Evolutionary conservation across 1,140 invertebrate species (phyloP).

Genomic region (Solen grandis): DNA sequence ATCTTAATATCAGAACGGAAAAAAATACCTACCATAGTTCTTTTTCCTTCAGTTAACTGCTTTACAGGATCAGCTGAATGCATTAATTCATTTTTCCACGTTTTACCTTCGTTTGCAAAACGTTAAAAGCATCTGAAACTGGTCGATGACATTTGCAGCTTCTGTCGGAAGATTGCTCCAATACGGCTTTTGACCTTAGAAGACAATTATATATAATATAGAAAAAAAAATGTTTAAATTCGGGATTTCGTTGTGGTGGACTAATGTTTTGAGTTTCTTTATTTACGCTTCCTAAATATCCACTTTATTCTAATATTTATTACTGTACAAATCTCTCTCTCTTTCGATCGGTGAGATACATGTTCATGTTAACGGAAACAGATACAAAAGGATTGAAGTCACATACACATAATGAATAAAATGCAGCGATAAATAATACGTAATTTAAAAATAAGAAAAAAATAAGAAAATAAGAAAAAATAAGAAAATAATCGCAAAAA

Average conservation of each 20-base stretch:
- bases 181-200: constrained; percentile 28
- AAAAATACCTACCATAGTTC: constrained; percentile 4
- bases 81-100: constrained; percentile 10
- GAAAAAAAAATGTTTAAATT: too few relatives aligned
- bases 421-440: background rate
- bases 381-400: too few relatives aligned
- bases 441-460: background rate
- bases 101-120: background rate
- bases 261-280: too few relatives aligned
- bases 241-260: too few relatives aligned
- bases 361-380: too few relatives aligned
- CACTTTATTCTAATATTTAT: too few relatives aligned
- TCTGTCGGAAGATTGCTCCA: constrained; percentile 11
- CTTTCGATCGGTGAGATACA: too few relatives aligned
- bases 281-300: too few relatives aligned
- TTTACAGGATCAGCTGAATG: constrained; percentile 2
- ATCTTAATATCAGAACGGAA: too few relatives aligned
- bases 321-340: too few relatives aligned
- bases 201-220: too few relatives aligned
- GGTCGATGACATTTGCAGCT: background rate
- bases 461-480: background rate
- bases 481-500: background rate
- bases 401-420: too few relatives aligned
- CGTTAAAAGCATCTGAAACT: background rate
- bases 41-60: constrained; percentile 19